A percentile compares a stretch with the other conserved stretches of the same genome.
These are phyloP conservation scores for Hemichromis elongatus DNA, from an alignment of 2,113 vertebrate species.

Conservation along the genomic window DNA sequence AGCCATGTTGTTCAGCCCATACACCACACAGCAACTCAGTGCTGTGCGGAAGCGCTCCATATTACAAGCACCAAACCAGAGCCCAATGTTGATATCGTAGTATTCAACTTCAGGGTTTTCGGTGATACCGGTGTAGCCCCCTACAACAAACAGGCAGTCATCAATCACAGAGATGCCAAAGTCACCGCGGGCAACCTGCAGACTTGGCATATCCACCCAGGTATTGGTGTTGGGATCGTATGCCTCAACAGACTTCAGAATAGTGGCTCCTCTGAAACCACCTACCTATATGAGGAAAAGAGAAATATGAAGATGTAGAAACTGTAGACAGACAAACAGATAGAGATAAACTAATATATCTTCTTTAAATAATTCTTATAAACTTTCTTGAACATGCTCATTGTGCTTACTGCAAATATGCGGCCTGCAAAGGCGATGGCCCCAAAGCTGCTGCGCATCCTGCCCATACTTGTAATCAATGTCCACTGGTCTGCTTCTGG, in stretches of 20 bases:
- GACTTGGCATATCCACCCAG: slow-evolving; percentile 75
- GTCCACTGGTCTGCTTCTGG: slow-evolving; percentile 37
- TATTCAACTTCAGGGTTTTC: slow-evolving; percentile 19
- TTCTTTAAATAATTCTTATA: too few species aligned
- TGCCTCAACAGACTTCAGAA: slow-evolving; percentile 45
- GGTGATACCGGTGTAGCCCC: slow-evolving; percentile 36
- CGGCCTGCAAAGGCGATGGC: not conserved
- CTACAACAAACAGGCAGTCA: slow-evolving; percentile 35
- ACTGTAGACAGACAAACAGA: too few species aligned
- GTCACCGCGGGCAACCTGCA: slow-evolving; percentile 77
- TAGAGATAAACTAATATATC: too few species aligned
- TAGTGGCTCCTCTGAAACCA: slow-evolving; percentile 74
- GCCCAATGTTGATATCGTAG: slow-evolving; percentile 38
- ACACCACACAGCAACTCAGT: slow-evolving; percentile 82
- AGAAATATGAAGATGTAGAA: not conserved
- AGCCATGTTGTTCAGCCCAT: slow-evolving; percentile 65
- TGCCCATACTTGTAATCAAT: not conserved
- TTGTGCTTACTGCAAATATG: slow-evolving; percentile 19
- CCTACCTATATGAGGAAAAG: slow-evolving; percentile 78
- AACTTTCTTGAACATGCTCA: not conserved
- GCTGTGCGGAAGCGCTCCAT: slow-evolving; percentile 78
- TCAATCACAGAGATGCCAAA: slow-evolving; percentile 82
- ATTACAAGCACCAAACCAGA: slow-evolving; percentile 69
- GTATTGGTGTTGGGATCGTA: slow-evolving; percentile 65
- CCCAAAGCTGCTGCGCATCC: not conserved